Percentiles rank a stretch among this genome's conserved stretches.
Evolutionary conservation across 2,797 vertebrate genomes (phyloP).

Genomic region (Gambusia yucatana): DNA sequence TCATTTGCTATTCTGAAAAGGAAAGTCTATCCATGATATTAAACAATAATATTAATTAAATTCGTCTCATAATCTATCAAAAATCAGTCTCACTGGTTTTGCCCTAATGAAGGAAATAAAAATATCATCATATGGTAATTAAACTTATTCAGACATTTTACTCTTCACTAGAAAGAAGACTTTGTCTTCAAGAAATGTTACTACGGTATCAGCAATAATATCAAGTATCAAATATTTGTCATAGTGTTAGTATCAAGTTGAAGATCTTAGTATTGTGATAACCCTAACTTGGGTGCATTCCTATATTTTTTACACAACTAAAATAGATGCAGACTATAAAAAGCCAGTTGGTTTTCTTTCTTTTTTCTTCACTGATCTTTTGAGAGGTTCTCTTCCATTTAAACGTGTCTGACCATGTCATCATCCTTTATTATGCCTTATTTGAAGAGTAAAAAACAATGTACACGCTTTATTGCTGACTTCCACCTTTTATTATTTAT

Average conservation of each 20-base stretch:
- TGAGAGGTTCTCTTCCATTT: neutral
- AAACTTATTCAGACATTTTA: no score
- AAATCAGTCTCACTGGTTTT: no score
- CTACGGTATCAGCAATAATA: no score
- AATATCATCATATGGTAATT: no score
- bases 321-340: neutral
- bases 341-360: neutral
- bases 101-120: no score
- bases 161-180: no score
- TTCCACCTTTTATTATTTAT: neutral
- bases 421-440: neutral
- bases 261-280: no score
- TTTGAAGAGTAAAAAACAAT: neutral
- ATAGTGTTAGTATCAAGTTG: no score
- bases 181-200: no score
- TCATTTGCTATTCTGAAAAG: neutral
- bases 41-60: neutral
- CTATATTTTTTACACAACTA: neutral
- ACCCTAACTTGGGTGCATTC: no score
- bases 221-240: no score
- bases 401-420: neutral
- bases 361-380: neutral
- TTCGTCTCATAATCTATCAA: neutral
- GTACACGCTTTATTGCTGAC: neutral
- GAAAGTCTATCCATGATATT: neutral